A percentile compares a stretch with the other conserved stretches of the same genome.
Conservation (phyloP, 1,140 invertebrate species). For the Aphis craccivora region DNA sequence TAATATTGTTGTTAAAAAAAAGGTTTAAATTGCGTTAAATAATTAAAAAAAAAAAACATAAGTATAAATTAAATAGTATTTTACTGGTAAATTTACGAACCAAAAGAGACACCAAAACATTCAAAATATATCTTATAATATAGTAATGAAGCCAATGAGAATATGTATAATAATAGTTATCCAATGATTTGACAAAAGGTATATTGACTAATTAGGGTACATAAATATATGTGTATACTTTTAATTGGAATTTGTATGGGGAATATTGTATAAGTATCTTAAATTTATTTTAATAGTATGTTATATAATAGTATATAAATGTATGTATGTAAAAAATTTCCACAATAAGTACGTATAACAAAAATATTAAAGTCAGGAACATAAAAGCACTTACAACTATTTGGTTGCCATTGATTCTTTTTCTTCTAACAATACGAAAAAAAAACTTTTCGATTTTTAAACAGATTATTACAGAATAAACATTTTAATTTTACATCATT, state of each 20-base stretch:
- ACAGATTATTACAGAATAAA: slow-evolving; percentile 26
- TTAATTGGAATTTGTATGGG: background rate
- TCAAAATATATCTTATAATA: slow-evolving; percentile 18
- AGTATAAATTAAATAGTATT: slow-evolving; percentile 16
- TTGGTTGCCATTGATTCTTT: background rate
- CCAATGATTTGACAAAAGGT: slow-evolving; percentile 28
- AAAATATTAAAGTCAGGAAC: slow-evolving; percentile 53
- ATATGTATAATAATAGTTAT: slow-evolving; percentile 21
- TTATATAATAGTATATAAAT: slow-evolving; percentile 43
- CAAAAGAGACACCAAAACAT: slow-evolving; percentile 18
- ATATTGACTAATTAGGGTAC: slow-evolving; percentile 23
- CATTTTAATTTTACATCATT: background rate
- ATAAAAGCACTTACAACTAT: slow-evolving; percentile 52
- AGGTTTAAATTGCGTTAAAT: background rate
- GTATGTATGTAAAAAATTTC: slow-evolving; percentile 52
- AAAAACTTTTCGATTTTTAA: background rate
- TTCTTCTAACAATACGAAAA: background rate
- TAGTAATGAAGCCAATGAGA: slow-evolving; percentile 30
- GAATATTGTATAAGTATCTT: slow-evolving; percentile 12
- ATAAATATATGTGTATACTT: background rate
- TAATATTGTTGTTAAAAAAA: slow-evolving; percentile 27
- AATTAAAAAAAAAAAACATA: background rate
- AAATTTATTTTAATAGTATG: slow-evolving; percentile 38
- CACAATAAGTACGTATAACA: slow-evolving; percentile 42
- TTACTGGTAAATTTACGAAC: background rate